Evolutionary conservation across 2,888 invertebrate genomes (phyloP), one percentile per base, ranked within the genome.

Genomic region (Elysia crispata): DNA sequence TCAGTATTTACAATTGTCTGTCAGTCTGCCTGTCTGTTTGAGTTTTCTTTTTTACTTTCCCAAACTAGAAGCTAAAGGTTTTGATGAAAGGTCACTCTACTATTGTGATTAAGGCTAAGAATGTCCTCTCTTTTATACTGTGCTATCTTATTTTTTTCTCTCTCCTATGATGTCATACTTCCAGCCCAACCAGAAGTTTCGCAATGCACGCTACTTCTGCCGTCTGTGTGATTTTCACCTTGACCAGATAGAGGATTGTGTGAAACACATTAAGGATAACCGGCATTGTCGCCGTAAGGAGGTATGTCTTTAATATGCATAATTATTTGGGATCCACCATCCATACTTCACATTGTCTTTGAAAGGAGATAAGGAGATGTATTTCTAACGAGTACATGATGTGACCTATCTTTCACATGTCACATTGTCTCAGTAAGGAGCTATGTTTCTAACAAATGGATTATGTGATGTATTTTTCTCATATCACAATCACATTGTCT

Each of bases 191-290:
- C 25, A 80, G 11, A 86, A 87, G 54, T 91, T 91, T 84, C 88
- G 89, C 1, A 83, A 86, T 76, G 92, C 91, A 33, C 86, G 85
- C 69, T 92, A 86, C 83, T 92, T 89, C 83, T 92, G 92, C 83
- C 90, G 91, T 15, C 84, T 92, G 31, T 92, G 92, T 88, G 91
- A 92, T 57, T 92, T 90, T 83, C 92, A 92, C 81, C 89, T 91
- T 83, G 89, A 91, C 82, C 84, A 84, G 41, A 82, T 89, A 0
- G 83, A 81, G n/a, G 87, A 90, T 33, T 89, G 89, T 80, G 81
- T 86, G 69, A 87, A 87, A 62, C 92, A 92, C 81, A 86, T 89
- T 69, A 87, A 87, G 76, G 91, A 92, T 76, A 84, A 84, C 11
- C 81, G 91, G 67, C 92, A 92, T 83, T 83, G 84, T 62, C 85